A percentile compares a stretch with the other conserved stretches of the same genome.
These are phyloP conservation scores for Solenopsis invicta DNA, from an alignment of 1,140 invertebrate genomes.

Conservation along the genomic window DNA sequence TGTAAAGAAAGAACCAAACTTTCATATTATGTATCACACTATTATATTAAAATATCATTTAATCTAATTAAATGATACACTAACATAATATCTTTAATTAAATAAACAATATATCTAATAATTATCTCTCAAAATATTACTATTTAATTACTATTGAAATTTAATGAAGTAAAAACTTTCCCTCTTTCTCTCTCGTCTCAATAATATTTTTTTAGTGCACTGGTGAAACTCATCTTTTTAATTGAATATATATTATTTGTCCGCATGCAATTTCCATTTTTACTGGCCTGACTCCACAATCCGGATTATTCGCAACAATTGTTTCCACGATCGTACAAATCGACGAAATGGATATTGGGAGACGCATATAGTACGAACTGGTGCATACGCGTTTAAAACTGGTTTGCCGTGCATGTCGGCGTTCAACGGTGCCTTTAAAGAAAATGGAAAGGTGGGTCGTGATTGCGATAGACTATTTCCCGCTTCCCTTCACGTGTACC, in stretches of 20 bases:
- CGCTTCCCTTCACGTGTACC: slow-evolving; percentile 29
- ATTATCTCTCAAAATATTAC: background rate
- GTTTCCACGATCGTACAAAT: slow-evolving; percentile 25
- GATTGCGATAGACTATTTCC: slow-evolving; percentile 49
- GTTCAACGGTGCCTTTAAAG: slow-evolving; percentile 71
- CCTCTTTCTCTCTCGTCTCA: background rate
- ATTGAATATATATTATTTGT: background rate
- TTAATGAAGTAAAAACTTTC: background rate
- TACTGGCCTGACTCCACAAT: background rate
- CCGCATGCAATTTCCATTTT: background rate
- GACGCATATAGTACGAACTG: slow-evolving; percentile 56
- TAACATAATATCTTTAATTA: background rate
- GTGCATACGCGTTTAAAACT: slow-evolving; percentile 70
- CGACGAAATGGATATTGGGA: slow-evolving; percentile 22
- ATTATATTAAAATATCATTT: background rate
- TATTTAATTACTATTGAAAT: slow-evolving; percentile 13
- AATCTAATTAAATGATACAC: background rate
- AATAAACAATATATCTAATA: background rate
- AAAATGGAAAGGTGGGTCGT: slow-evolving; percentile 72
- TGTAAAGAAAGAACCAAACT: background rate
- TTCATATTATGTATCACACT: background rate
- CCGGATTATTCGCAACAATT: background rate
- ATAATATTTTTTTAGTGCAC: background rate
- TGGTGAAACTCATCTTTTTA: background rate
- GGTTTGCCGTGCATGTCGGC: slow-evolving; percentile 60